These are phyloP conservation scores for Anguilla rostrata DNA, from an alignment of 2,113 vertebrate species.

Conservation along the genomic window DNA sequence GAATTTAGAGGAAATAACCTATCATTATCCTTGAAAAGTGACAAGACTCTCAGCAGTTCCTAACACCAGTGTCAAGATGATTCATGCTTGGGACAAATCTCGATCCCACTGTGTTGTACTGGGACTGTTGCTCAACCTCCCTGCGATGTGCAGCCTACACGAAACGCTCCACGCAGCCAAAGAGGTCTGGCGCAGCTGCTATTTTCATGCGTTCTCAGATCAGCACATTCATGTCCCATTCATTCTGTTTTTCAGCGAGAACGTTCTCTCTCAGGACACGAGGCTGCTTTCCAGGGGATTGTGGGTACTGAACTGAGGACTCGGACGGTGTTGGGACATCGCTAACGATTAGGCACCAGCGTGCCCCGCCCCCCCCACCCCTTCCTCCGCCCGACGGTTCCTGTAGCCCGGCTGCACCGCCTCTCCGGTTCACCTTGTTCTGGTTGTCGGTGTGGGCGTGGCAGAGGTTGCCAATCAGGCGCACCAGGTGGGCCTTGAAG, in stretches of 20 bases:
- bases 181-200: background rate
- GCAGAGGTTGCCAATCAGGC: conserved; percentile 91
- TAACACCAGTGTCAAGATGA: background rate
- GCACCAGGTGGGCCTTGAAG: conserved; percentile 90
- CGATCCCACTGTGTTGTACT: background rate
- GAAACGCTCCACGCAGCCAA: too few species aligned
- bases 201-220: background rate
- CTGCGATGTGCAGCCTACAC: too few species aligned
- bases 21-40: conserved; percentile 7
- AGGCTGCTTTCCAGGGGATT: background rate
- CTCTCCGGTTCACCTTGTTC: conserved; percentile 75
- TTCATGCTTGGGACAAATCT: background rate
- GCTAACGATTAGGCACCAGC: too few species aligned
- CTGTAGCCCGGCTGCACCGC: too few species aligned
- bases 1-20: conserved; percentile 39
- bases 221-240: background rate
- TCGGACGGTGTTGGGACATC: background rate
- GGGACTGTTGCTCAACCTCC: too few species aligned
- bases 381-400: too few species aligned
- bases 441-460: conserved; percentile 83
- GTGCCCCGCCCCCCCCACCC: too few species aligned
- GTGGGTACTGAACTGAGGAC: background rate
- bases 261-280: background rate
- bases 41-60: conserved; percentile 4
- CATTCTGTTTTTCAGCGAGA: background rate